Evolutionary conservation across 2,797 vertebrate genomes (phyloP).

Genomic region (Malurus splendens): DNA sequence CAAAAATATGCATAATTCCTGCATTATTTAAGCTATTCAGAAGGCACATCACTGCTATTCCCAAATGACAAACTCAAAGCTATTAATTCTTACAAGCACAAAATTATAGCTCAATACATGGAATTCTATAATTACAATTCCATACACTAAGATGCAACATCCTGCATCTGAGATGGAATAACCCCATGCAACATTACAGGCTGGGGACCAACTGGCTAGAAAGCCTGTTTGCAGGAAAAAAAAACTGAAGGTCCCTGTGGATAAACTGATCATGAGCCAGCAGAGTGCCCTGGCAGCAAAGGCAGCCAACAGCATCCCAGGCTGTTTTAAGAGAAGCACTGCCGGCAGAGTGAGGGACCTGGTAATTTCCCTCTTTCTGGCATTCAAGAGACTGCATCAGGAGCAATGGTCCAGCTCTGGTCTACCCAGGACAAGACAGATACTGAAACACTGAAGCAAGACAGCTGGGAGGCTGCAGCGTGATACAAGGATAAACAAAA

Average conservation of each 20-base stretch:
- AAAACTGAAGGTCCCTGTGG: constrained; percentile 21
- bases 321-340: constrained; percentile 23
- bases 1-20: not conserved
- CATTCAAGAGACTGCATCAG: not conserved
- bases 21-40: not conserved
- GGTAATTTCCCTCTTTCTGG: constrained; percentile 7
- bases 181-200: not conserved
- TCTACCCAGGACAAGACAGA: not conserved
- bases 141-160: not conserved
- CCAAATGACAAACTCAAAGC: not conserved
- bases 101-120: not conserved
- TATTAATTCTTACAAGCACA: not conserved
- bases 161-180: constrained; percentile 8
- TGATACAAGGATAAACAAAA: accelerated
- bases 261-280: constrained; percentile 2
- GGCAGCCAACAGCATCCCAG: constrained; percentile 6
- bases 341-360: not conserved
- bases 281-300: constrained; percentile 21
- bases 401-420: not conserved
- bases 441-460: not conserved
- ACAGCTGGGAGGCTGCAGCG: not conserved
- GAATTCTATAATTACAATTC: not conserved
- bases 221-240: constrained; percentile 4
- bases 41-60: not conserved
- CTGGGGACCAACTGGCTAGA: constrained; percentile 32